A percentile compares a stretch with the other conserved stretches of the same genome.
Conservation (phyloP, 1,140 invertebrate species). For the Penaeus chinensis region DNA sequence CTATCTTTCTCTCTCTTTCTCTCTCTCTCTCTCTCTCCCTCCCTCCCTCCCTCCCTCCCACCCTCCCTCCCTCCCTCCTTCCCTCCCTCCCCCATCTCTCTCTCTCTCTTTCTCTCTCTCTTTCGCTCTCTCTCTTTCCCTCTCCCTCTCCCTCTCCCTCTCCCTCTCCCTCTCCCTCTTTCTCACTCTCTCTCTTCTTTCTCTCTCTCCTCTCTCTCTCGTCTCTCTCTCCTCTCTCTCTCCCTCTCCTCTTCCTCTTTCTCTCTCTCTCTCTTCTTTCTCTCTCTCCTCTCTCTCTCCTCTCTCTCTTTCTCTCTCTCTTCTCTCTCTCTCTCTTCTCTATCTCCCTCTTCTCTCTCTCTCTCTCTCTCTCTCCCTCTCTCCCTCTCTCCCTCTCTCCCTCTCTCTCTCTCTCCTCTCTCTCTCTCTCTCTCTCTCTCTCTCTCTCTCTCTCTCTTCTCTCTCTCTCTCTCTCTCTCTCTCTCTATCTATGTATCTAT, state of each 20-base stretch:
- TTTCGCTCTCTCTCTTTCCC: background rate
- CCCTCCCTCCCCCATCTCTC: background rate
- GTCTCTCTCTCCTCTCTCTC: background rate
- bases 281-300: background rate
- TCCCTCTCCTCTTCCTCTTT: background rate
- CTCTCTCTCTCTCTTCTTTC: background rate
- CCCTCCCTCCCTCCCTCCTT: too few species aligned
- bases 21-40: too few species aligned
- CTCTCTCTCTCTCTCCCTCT: too few species aligned
- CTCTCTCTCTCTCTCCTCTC: too few species aligned
- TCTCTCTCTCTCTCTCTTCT: too few species aligned
- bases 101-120: too few species aligned
- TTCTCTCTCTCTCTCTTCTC: slow-evolving; percentile 8
- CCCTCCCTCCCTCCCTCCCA: too few species aligned
- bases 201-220: background rate
- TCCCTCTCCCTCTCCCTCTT: background rate
- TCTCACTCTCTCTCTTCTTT: slow-evolving; percentile 8
- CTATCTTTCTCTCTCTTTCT: too few species aligned
- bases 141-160: background rate
- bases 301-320: background rate
- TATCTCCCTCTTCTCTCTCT: background rate
- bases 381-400: too few species aligned
- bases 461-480: too few species aligned
- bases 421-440: too few species aligned
- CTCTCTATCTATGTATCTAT: background rate